Base-by-base conservation (phyloP, 1,140 invertebrate genomes). In the Caenorhabditis remanei region DNA sequence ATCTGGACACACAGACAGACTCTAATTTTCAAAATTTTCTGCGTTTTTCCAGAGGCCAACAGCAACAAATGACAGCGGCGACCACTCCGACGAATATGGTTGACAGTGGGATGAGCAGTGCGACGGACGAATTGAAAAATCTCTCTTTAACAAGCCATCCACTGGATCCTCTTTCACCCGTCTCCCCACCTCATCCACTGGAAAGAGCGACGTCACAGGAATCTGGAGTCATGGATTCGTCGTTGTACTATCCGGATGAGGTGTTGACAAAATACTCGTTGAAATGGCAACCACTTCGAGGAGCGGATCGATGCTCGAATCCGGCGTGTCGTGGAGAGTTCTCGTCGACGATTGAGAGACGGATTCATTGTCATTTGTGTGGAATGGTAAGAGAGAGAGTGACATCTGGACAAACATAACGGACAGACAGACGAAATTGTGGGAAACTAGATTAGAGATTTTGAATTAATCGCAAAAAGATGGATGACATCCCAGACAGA, bases 341-440 rank as follows among this genome's bases (percentile, higher is more conserved):
- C 82, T 46, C 85, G 9, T 50, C 88, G 13, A 65, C 65, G 16
- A 65, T 55, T 3, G 89, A 89, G 24, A 75, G 88, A 46, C 16
- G 87, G 32, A 82, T 89, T 67, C 89, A 90, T 84, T 90, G 89
- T 65, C 85, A 88, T 84, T 43, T 67, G n/a, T 90, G 89, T 84
- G 89, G 89, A 88, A 85, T 82, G 82, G 86, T 87, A 55, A 63
- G 75, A 43, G 56, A 40, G 2, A 11, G 4, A n/a, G n/a, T n/a
- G 24, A 8, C 8, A 40, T 32, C 16, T 16, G 43, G 65, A 71
- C 0, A 41, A 2, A 71, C 14, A 40, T n/a, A 9, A 6, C 24
- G 40, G 65, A 71, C 65, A 71, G 32, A 71, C 5, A 65, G 32
- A 9, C 1, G n/a, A 5, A 65, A 32, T 32, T 1, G 32, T 32